phyloP scores from a whole-genome alignment of 2,797 vertebrate species.

The Coracias cyanogaster region DNA sequence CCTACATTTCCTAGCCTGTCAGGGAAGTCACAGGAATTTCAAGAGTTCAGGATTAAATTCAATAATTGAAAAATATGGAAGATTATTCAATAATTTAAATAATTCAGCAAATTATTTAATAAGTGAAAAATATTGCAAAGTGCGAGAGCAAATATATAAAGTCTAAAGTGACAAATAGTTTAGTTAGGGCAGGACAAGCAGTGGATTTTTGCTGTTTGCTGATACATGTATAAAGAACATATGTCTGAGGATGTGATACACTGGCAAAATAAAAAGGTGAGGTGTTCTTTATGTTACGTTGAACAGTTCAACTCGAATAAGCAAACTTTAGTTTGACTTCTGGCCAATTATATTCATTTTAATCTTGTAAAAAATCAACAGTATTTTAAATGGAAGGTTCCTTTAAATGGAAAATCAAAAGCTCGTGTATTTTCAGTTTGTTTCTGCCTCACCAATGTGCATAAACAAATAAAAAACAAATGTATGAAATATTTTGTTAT shows the following conservation, averaged over 20 bases:
- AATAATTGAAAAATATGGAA: background rate
- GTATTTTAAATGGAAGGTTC: background rate
- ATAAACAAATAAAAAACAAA: background rate
- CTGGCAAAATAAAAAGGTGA: background rate
- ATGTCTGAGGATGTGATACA: background rate
- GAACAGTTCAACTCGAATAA: background rate
- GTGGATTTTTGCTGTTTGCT: background rate
- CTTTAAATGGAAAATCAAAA: background rate
- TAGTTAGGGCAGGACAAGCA: background rate
- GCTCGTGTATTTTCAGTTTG: background rate
- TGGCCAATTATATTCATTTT: background rate
- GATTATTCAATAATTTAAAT: background rate
- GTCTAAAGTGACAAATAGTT: background rate
- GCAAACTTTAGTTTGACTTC: background rate
- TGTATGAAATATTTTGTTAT: background rate
- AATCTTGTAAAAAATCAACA: background rate
- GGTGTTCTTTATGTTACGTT: accelerated
- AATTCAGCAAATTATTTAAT: background rate
- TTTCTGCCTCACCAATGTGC: background rate
- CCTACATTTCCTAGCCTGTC: background rate
- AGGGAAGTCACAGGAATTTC: background rate
- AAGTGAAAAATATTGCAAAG: background rate
- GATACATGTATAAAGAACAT: background rate
- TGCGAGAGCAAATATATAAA: background rate
- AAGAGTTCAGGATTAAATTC: background rate